phyloP scores from a whole-genome alignment of 1,140 invertebrate species.

The Drosophila carrolli region DNA sequence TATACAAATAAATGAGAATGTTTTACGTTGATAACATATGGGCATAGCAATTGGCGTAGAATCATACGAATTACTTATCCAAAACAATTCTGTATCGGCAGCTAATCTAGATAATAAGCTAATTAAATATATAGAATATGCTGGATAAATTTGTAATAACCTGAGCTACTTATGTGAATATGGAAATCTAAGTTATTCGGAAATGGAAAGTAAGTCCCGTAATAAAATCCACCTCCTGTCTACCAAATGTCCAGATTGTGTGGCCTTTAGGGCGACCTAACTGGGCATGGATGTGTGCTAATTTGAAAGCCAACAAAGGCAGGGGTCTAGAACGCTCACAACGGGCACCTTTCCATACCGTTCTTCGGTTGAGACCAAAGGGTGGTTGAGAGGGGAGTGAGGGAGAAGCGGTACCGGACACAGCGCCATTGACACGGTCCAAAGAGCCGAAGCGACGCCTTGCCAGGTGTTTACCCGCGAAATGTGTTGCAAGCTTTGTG shows the following conservation, averaged over 20 bases:
- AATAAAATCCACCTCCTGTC: conserved; percentile 8
- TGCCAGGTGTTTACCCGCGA: conserved; percentile 60
- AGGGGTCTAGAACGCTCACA: conserved; percentile 19
- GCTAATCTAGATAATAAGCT: no score
- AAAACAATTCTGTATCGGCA: no score
- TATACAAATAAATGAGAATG: no score
- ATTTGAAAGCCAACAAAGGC: conserved; percentile 57
- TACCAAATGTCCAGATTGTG: conserved; percentile 7
- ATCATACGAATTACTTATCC: no score
- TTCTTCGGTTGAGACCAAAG: not conserved
- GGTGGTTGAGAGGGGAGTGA: not conserved
- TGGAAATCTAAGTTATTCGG: not conserved
- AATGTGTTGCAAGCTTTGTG: conserved; percentile 69
- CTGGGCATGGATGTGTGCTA: conserved; percentile 30
- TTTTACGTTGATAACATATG: no score
- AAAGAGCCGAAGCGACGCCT: conserved; percentile 34
- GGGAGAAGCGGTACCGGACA: not conserved
- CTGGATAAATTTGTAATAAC: no score
- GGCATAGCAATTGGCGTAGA: no score
- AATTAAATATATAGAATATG: no score
- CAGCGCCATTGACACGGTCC: conserved; percentile 27
- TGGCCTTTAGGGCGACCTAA: conserved; percentile 12
- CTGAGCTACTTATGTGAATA: not conserved
- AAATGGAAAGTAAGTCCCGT: conserved; percentile 38
- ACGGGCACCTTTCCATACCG: conserved; percentile 14